Evolutionary conservation across 1,140 invertebrate genomes (phyloP).

Genomic region (Nymphalis io): DNA sequence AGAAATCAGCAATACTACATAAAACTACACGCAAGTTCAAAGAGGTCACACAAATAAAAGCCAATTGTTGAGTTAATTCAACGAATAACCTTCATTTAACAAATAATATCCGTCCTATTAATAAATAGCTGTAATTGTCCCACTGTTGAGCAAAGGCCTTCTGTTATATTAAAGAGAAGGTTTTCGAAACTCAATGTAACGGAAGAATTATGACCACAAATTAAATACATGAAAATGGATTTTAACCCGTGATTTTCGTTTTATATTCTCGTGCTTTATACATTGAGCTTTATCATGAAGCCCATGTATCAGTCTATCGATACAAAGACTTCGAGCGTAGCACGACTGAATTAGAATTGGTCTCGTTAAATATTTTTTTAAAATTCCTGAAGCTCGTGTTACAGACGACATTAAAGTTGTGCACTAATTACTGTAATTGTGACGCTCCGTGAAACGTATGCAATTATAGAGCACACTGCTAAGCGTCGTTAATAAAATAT

Average conservation of each 20-base stretch:
- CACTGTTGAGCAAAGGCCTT: not conserved
- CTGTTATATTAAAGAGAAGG: no score
- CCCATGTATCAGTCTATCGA: not conserved
- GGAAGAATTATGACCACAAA: no score
- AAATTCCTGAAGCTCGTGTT: conserved; percentile 10
- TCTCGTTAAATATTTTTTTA: conserved; percentile 19
- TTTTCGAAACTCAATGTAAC: no score
- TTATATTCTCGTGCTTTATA: no score
- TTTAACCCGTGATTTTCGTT: no score
- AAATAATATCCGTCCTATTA: conserved; percentile 22
- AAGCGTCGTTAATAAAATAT: conserved; percentile 20
- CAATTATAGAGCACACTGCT: not conserved
- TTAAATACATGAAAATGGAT: no score
- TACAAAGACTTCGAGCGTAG: not conserved
- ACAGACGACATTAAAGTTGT: conserved; percentile 1
- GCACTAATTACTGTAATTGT: conserved; percentile 23
- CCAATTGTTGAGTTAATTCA: conserved; percentile 1
- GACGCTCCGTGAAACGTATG: conserved; percentile 20
- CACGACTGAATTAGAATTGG: not conserved
- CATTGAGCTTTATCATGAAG: no score
- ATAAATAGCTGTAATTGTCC: not conserved
- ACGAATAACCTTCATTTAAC: conserved; percentile 7
- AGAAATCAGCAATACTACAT: not conserved
- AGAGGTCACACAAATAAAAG: not conserved
- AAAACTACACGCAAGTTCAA: not conserved